phyloP scores from a whole-genome alignment of 2,797 vertebrate species.

The Channa striata region DNA sequence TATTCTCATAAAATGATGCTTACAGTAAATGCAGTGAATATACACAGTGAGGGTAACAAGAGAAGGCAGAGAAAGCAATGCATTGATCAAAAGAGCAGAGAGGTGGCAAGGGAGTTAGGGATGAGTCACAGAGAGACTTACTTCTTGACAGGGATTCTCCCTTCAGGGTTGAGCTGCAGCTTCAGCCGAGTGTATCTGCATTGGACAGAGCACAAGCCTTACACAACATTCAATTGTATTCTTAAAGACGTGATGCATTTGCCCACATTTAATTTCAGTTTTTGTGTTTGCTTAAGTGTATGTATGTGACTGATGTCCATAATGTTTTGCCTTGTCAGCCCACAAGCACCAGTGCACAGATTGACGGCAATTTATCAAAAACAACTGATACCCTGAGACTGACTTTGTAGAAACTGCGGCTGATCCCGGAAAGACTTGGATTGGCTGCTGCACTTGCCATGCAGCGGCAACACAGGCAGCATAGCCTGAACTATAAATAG shows the following conservation, averaged over 20 bases:
- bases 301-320: not conserved
- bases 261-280: not conserved
- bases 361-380: not conserved
- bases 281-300: not conserved
- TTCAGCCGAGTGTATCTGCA: slow-evolving; percentile 90
- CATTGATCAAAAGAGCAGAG: slow-evolving; percentile 53
- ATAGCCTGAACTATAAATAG: slow-evolving; percentile 78
- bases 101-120: slow-evolving; percentile 34
- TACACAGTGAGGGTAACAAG: slow-evolving; percentile 1
- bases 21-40: not conserved
- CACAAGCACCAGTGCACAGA: not conserved
- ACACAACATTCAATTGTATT: slow-evolving; percentile 43
- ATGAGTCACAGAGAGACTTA: slow-evolving; percentile 83
- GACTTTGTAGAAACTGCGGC: slow-evolving; percentile 16
- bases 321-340: slow-evolving; percentile 4
- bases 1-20: slow-evolving; percentile 20
- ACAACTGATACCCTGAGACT: not conserved
- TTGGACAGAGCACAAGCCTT: slow-evolving; percentile 57
- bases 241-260: no score
- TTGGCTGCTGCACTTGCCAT: slow-evolving; percentile 43
- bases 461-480: slow-evolving; percentile 50
- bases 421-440: slow-evolving; percentile 66
- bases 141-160: slow-evolving; percentile 97
- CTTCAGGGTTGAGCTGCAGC: slow-evolving; percentile 95
- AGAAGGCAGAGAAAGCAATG: slow-evolving; percentile 18